Evolutionary conservation across 2,113 vertebrate genomes (phyloP), one percentile per base, ranked within the genome.

Genomic region (Calidris pygmaea): DNA sequence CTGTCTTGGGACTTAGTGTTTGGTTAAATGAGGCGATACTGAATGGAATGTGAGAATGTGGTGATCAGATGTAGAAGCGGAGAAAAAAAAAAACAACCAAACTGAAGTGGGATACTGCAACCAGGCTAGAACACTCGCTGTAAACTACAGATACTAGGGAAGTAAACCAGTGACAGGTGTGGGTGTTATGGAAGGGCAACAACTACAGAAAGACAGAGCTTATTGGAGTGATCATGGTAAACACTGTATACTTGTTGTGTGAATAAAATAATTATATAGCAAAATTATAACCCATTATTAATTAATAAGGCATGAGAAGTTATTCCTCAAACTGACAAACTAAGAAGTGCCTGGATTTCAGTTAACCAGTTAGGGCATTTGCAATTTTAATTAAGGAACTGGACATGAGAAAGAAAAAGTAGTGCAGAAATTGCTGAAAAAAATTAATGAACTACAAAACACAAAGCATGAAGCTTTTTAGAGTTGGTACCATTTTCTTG

Each of bases 371-470:
- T 48, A 59, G 10, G 35, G 2, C 3, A 58, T 35, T 81, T 27
- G 65, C 91, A 94, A 60, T 96, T 97, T 97, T 96, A 97, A 96
- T 95, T 97, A 95, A 90, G 35, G 67, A 97, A 87, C 56, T 90
- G 91, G 93, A 95, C 92, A 75, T 1, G 0, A 75, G 65, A 95
- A 96, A 92, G 90, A 96, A 60, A 60, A 96, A 96, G 87, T 58
- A 93, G n/a, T 68, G 35, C 35, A 95, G 89, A 97, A 95, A 96
- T 91, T 95, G 53, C 71, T 96, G 73, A 97, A 95, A 97, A 89
- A 93, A 96, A 91, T 96, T 97, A 97, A 89, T 96, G 93, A 88
- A 96, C 43, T 94, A 89, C 17, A 18, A 93, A 81, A 65, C 77
- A 95, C 3, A n/a, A 13, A 14, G 4, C 70, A 95, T 66, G 55